Evolutionary conservation across 2,888 invertebrate species (phyloP).

Genomic region (Clunio marinus): DNA sequence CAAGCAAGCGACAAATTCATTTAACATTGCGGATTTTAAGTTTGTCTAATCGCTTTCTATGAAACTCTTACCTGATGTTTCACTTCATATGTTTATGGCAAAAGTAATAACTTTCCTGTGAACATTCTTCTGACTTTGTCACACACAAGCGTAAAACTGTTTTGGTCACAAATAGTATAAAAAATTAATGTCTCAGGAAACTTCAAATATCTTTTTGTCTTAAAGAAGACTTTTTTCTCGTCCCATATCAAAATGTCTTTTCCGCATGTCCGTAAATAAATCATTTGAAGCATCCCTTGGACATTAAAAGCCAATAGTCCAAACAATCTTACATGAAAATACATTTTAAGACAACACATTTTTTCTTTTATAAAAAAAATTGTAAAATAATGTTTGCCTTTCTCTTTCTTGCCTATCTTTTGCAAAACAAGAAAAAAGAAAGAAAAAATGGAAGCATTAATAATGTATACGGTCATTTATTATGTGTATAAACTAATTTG

Average conservation of each 20-base stretch:
- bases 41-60: not conserved
- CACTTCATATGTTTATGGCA: not conserved
- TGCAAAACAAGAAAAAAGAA: no score
- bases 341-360: conserved; percentile 34
- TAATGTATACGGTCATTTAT: conserved; percentile 39
- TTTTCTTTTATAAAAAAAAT: conserved; percentile 1
- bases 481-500: conserved; percentile 16
- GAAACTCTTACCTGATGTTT: conserved; percentile 7
- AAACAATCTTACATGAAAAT: conserved; percentile 35
- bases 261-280: conserved; percentile 36
- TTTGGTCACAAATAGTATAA: not conserved
- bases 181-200: no score
- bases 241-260: conserved; percentile 37
- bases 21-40: not conserved
- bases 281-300: conserved; percentile 32
- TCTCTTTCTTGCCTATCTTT: not conserved
- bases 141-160: not conserved
- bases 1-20: not conserved
- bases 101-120: no score
- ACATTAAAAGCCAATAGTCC: conserved; percentile 35
- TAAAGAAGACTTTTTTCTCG: not conserved
- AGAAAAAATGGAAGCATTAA: conserved; percentile 16
- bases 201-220: not conserved
- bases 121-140: not conserved
- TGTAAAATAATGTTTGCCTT: conserved; percentile 16